Evolutionary conservation across 2,888 invertebrate genomes (phyloP), one percentile per base, ranked within the genome.

Genomic region (Tinea trinotella): DNA sequence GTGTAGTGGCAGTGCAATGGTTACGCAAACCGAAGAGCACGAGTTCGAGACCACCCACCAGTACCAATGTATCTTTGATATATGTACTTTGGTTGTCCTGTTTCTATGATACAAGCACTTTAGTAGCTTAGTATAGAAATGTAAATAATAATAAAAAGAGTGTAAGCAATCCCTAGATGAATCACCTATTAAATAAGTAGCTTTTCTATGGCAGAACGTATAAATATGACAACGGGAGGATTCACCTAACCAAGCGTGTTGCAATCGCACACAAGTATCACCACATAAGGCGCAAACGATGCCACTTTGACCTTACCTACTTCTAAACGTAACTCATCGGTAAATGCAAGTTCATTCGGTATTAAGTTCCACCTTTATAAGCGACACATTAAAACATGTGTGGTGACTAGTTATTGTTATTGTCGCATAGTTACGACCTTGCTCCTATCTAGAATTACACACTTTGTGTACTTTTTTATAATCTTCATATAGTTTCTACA

Each of bases 231-330:
- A 22, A 5, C 22, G 7, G 7, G 22, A 22, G 7, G 30, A 30
- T 30, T 7, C 3, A 30, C 7, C n/a, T 30, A 7, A 7, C n/a
- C 3, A 48, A 2, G 24, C 5, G 13, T 50, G 22, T 50, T 20
- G 24, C 50, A 75, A 74, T 65, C 60, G 65, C 61, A 64, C 68
- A 2, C 10, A 67, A 66, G 63, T 65, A 60, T n/a, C n/a, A n/a
- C 66, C 64, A 65, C 61, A 66, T 67, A 62, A 74, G 66, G 67
- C 67, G 67, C 71, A 71, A 74, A 72, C 71, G 72, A 72, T 75
- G 76, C 60, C 60, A 70, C 73, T 77, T 72, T 78, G 76, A 77
- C 78, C 77, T 76, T 67, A 65, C 61, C 63, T 60, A 64, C 62
- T 57, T 57, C 22, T 40, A 35, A 49, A 55, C 55, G 58, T 58